These are phyloP conservation scores for Varroa destructor DNA, from an alignment of 1,140 invertebrate species.

Conservation along the genomic window DNA sequence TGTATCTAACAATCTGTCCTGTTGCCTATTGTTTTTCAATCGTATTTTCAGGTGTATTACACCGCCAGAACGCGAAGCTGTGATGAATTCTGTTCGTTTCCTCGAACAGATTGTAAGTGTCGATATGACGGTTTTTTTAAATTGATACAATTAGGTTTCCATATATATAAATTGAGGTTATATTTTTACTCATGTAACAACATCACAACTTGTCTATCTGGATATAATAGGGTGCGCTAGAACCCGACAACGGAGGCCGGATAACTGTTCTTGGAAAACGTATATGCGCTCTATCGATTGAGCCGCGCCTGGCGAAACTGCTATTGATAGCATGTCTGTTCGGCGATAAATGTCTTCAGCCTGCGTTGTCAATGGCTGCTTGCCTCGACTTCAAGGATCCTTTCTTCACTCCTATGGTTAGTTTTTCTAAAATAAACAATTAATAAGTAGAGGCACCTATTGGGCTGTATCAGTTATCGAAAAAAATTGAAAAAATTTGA, in stretches of 20 bases:
- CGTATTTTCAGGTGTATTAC: background rate
- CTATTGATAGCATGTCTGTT: background rate
- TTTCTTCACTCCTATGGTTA: background rate
- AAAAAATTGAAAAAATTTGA: background rate
- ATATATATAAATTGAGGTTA: background rate
- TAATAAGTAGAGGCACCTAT: background rate
- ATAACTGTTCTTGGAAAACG: background rate
- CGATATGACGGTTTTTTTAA: background rate
- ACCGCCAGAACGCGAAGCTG: slow-evolving; percentile 3
- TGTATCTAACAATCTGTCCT: too few species aligned
- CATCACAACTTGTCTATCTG: background rate
- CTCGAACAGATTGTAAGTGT: slow-evolving; percentile 7
- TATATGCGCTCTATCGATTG: background rate
- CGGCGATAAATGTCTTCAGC: background rate
- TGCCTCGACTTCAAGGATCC: slow-evolving; percentile 22
- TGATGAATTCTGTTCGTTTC: background rate
- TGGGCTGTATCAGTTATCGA: background rate
- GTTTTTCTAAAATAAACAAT: background rate
- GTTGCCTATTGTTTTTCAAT: too few species aligned
- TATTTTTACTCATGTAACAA: background rate
- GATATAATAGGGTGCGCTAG: background rate
- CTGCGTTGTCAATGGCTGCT: slow-evolving; percentile 5
- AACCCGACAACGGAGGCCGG: background rate
- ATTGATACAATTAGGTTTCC: background rate
- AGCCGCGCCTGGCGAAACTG: slow-evolving; percentile 4